Base-by-base conservation (phyloP, 37 sponge, comb jelly and placozoan species). In the Haliclona indistincta region DNA sequence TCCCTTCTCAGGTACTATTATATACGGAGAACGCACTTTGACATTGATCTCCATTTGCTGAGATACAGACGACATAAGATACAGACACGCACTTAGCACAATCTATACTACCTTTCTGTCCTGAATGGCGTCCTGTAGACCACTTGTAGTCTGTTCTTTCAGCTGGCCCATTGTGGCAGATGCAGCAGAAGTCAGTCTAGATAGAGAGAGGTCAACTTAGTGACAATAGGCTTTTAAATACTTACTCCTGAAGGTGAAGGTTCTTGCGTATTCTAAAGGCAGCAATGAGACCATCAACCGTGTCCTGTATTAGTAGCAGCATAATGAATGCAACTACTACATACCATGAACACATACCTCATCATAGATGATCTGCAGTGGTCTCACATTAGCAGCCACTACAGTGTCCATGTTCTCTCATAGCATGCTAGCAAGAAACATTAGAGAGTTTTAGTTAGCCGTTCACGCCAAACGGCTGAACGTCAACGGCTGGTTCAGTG, bases 221-320 rank as follows among this genome's bases (percentile, higher is more conserved):
- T 20, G n/a, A 15, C 7, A 11, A 30, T 20, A 41, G 23, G 3
- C 15, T 22, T 25, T 4, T 44, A 40, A 28, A 45, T 4, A 76
- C 86, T 81, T 53, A 90, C 90, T 90, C 90, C 47, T 76, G 81
- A 32, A 90, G 63, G 38, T 81, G 85, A 7, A 90, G 74, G 64
- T 45, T 56, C 29, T 90, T 76, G n/a, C 68, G 80, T 22, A 80
- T 67, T 26, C 65, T 69, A 49, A 90, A 84, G 25, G 81, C 71
- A 43, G 53, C 77, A 38, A 90, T 81, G 32, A 90, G 56, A 0
- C 71, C 77, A 81, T 90, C 81, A n/a, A 90, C 64, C 0, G 90
- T 90, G 3, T 75, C 86, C 90, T 90, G 45, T 23, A 82, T n/a
- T 73, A 73, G 73, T 64, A 75, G 19, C 17, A 40, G 36, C 0